Evolutionary conservation across 2,113 vertebrate genomes (phyloP).

Genomic region (Pangasianodon hypophthalmus): DNA sequence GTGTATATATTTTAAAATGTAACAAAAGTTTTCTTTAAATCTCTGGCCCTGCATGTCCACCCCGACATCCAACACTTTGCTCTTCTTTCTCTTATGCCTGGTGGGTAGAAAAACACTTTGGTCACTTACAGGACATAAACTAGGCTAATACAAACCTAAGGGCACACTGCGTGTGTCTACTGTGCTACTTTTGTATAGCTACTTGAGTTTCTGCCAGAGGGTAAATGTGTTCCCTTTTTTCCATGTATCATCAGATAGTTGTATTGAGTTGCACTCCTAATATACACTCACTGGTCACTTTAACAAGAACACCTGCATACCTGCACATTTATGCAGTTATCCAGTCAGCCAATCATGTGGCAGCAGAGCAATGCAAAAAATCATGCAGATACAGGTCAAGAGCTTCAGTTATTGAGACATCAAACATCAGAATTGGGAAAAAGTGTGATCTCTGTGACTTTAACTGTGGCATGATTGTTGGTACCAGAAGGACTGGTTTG

Average conservation of each 20-base stretch:
- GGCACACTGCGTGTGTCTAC: background rate
- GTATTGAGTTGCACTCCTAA: background rate
- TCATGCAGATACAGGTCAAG: background rate
- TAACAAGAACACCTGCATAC: background rate
- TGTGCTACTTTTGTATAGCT: too few relatives aligned
- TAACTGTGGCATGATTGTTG: background rate
- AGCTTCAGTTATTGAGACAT: background rate
- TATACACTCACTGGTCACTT: background rate
- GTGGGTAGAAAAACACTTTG: background rate
- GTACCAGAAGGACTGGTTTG: too few relatives aligned
- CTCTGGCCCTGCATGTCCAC: background rate
- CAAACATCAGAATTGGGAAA: background rate
- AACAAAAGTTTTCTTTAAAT: background rate
- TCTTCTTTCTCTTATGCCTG: background rate
- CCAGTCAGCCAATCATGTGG: background rate
- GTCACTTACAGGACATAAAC: background rate
- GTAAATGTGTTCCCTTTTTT: background rate
- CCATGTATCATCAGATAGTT: conserved; percentile 17
- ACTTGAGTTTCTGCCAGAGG: background rate
- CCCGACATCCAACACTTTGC: background rate
- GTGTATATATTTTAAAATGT: background rate
- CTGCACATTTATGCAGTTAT: background rate
- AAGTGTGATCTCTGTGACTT: background rate
- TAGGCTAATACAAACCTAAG: background rate
- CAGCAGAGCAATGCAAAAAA: background rate